Evolutionary conservation across 2,888 invertebrate genomes (phyloP).

Genomic region (Latrodectus hesperus): DNA sequence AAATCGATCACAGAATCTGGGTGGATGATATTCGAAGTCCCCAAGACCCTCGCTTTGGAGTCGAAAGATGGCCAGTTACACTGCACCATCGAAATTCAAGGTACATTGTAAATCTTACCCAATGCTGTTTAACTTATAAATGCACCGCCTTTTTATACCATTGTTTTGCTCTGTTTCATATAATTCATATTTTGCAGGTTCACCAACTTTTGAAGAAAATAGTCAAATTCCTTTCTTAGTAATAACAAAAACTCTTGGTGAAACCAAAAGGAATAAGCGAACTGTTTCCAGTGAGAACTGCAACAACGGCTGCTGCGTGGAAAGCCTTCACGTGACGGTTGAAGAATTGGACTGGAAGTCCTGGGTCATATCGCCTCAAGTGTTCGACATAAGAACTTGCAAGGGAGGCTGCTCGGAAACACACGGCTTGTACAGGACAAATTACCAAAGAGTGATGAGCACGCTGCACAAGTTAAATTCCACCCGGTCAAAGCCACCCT

Average conservation of each 20-base stretch:
- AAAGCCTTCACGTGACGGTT: conserved; percentile 9
- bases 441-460: conserved; percentile 19
- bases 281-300: not conserved
- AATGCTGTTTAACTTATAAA: too few species aligned
- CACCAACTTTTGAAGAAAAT: not conserved
- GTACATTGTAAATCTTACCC: not conserved
- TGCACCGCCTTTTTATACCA: too few species aligned
- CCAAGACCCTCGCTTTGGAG: conserved; percentile 1
- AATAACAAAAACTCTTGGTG: conserved; percentile 1
- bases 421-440: conserved; percentile 8
- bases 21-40: conserved; percentile 24
- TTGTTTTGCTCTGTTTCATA: too few species aligned
- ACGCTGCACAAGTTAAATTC: conserved; percentile 18
- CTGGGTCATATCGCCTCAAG: conserved; percentile 12
- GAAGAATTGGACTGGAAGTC: conserved; percentile 26
- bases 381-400: conserved; percentile 18
- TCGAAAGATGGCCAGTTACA: not conserved
- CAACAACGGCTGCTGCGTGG: conserved; percentile 25
- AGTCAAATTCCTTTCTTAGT: conserved; percentile 21
- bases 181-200: not conserved
- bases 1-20: not conserved
- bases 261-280: not conserved
- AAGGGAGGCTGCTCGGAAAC: conserved; percentile 20
- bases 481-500: conserved; percentile 4
- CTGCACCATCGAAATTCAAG: conserved; percentile 34